A percentile compares a stretch with the other conserved stretches of the same genome.
Evolutionary conservation across 2,888 invertebrate species (phyloP).

Genomic region (Carabus problematicus): DNA sequence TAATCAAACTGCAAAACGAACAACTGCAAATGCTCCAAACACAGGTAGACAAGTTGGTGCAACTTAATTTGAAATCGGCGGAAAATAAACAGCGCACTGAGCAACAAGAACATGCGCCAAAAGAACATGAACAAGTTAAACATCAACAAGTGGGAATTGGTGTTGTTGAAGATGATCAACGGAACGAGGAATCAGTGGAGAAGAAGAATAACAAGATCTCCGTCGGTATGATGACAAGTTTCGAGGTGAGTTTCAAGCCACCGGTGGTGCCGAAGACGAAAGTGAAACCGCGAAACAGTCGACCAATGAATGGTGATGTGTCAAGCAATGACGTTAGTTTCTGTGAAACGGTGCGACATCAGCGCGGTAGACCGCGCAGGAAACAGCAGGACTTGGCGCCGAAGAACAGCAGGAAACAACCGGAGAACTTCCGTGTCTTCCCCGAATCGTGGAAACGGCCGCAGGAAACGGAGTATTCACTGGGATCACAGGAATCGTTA

Average conservation of each 20-base stretch:
- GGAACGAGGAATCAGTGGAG: constrained; percentile 54
- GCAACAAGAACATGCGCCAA: constrained; percentile 39
- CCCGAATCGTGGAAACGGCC: constrained; percentile 38
- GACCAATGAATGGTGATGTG: constrained; percentile 22
- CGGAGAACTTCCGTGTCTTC: constrained; percentile 31
- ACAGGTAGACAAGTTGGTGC: constrained; percentile 67
- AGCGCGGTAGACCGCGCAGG: constrained; percentile 5
- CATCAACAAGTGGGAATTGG: constrained; percentile 40
- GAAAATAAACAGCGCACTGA: constrained; percentile 49
- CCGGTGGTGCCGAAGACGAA: constrained; percentile 8
- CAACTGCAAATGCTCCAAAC: constrained; percentile 70
- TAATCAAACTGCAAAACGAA: constrained; percentile 72
- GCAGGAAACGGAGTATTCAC: constrained; percentile 51
- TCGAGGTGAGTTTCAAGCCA: constrained; percentile 61
- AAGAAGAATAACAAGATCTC: constrained; percentile 65
- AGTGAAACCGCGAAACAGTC: constrained; percentile 6
- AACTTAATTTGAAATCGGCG: constrained; percentile 50
- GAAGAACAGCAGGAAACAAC: constrained; percentile 54
- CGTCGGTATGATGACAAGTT: constrained; percentile 76
- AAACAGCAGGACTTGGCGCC: constrained; percentile 43
- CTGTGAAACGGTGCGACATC: constrained; percentile 35
- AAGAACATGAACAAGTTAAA: constrained; percentile 43
- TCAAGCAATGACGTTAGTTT: constrained; percentile 18
- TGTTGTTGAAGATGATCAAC: constrained; percentile 28
- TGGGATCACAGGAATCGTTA: constrained; percentile 54